A percentile compares a stretch with the other conserved stretches of the same genome.
Conservation (phyloP, 2,113 vertebrate genomes). For the Mesocricetus auratus region DNA sequence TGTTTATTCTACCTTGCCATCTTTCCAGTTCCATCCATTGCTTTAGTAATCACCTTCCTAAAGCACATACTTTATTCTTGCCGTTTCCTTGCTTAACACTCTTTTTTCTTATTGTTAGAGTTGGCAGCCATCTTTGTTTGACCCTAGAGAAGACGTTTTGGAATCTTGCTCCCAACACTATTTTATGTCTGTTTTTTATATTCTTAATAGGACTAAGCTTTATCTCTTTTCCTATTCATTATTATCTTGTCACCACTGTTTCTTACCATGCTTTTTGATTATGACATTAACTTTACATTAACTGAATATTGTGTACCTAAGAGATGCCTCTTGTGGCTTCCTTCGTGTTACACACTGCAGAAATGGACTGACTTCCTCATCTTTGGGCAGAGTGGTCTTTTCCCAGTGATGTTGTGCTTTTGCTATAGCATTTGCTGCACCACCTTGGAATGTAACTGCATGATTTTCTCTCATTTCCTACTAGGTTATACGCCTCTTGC, state of each 20-base stretch:
- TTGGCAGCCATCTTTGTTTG: slow-evolving; percentile 6
- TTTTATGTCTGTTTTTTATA: slow-evolving; percentile 1
- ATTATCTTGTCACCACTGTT: background rate
- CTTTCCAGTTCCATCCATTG: slow-evolving; percentile 17
- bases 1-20: background rate
- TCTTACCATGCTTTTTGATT: slow-evolving; percentile 14
- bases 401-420: background rate
- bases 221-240: background rate
- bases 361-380: background rate
- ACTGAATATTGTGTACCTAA: background rate
- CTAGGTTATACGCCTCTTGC: background rate
- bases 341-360: background rate
- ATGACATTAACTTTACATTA: background rate
- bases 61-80: background rate
- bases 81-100: background rate
- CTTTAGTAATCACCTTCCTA: slow-evolving; percentile 36
- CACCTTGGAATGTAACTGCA: background rate
- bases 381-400: slow-evolving; percentile 17
- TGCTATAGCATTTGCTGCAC: background rate
- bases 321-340: background rate
- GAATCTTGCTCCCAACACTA: background rate
- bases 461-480: slow-evolving; percentile 36
- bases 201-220: background rate
- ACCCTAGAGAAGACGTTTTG: slow-evolving; percentile 33
- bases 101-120: slow-evolving; percentile 2